phyloP scores from a whole-genome alignment of 1,140 invertebrate species.

The Tribolium madens region DNA sequence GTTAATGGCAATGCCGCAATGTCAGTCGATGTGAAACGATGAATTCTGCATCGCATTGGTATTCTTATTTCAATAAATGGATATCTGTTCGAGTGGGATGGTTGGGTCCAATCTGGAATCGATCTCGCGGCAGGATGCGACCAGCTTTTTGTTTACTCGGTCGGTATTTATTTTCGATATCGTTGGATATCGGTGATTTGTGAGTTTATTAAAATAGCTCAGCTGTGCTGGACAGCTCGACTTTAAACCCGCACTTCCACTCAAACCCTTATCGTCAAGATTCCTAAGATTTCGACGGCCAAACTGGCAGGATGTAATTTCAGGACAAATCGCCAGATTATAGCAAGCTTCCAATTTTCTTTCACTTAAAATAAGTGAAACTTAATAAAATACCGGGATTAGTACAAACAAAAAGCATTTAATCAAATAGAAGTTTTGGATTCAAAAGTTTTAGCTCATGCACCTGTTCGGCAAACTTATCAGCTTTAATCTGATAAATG shows the following conservation, averaged over 20 bases:
- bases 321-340: constrained; percentile 19
- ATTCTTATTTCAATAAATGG: constrained; percentile 31
- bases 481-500: constrained; percentile 51
- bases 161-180: constrained; percentile 36
- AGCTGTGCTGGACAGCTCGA: constrained; percentile 33
- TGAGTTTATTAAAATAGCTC: constrained; percentile 38
- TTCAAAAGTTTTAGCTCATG: constrained; percentile 49
- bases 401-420: constrained; percentile 44
- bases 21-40: constrained; percentile 37
- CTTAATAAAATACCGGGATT: constrained; percentile 47
- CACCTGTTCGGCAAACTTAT: constrained; percentile 50
- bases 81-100: constrained; percentile 8
- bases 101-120: constrained; percentile 16
- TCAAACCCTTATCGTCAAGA: constrained; percentile 15
- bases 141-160: constrained; percentile 35
- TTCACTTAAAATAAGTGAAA: constrained; percentile 34
- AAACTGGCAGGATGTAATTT: constrained; percentile 15
- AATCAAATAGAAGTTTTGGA: constrained; percentile 46
- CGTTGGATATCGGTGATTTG: constrained; percentile 28
- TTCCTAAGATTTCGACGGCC: constrained; percentile 30
- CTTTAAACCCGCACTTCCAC: constrained; percentile 25
- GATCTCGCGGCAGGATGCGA: constrained; percentile 33
- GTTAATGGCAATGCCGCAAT: constrained; percentile 41
- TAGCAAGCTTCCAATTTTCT: constrained; percentile 1
- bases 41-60: constrained; percentile 24